phyloP scores from a whole-genome alignment of 30 jellyfish, hydroid and myxozoan genomes.

The Turritopsis rubra region DNA sequence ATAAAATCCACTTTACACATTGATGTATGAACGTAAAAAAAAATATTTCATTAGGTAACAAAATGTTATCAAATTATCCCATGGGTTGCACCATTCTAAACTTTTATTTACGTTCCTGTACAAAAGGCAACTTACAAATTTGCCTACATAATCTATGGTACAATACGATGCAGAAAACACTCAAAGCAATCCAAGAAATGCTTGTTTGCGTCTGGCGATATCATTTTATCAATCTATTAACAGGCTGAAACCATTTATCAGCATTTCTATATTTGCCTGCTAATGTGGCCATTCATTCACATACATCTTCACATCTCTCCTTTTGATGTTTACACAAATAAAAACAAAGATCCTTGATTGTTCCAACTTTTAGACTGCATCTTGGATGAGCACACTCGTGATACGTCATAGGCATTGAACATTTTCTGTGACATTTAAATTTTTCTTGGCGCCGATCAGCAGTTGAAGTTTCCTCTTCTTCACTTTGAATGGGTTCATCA shows the following conservation, averaged over 20 bases:
- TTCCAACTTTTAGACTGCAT: conserved; percentile 69
- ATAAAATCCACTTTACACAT: neutral
- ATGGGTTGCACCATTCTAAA: neutral
- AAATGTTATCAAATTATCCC: neutral
- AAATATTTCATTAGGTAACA: neutral
- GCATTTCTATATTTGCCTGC: neutral
- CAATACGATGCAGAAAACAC: too few species aligned
- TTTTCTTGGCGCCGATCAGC: conserved; percentile 25
- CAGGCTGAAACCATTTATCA: neutral
- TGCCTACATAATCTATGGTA: too few species aligned
- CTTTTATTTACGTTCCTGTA: neutral
- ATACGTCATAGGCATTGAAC: conserved; percentile 80
- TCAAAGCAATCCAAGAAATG: too few species aligned
- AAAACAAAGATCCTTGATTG: conserved; percentile 81
- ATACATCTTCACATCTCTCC: conserved; percentile 72
- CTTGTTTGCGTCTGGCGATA: neutral
- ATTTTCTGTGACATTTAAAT: conserved; percentile 51
- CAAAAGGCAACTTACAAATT: neutral
- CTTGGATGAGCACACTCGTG: conserved; percentile 92
- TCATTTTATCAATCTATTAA: too few species aligned
- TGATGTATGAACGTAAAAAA: conserved; percentile 5
- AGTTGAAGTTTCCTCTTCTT: conserved; percentile 24
- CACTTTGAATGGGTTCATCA: conserved; percentile 31
- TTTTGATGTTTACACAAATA: conserved; percentile 86
- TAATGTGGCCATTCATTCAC: conserved; percentile 29